Evolutionary conservation across 1,140 invertebrate species (phyloP).

Genomic region (Oncopodura yosiiana): DNA sequence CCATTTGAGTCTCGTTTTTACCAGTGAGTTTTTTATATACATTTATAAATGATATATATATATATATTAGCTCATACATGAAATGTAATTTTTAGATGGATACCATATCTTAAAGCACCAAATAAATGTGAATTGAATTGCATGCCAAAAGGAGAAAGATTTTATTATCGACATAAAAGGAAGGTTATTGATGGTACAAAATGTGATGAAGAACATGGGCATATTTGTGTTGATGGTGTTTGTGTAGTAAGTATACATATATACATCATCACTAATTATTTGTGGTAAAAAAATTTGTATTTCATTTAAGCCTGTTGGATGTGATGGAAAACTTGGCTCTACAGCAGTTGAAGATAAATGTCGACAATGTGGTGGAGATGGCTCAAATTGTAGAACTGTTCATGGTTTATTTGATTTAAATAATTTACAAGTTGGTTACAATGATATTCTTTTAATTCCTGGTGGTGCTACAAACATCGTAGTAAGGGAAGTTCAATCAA

Average conservation of each 20-base stretch:
- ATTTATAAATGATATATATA: not conserved
- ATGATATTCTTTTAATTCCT: slow-evolving; percentile 84
- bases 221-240: slow-evolving; percentile 83
- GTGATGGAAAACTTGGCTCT: slow-evolving; percentile 89
- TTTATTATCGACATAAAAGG: slow-evolving; percentile 77
- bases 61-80: too few relatives aligned
- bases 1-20: slow-evolving; percentile 66
- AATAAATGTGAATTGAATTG: slow-evolving; percentile 93
- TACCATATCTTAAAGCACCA: slow-evolving; percentile 69
- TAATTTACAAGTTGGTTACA: slow-evolving; percentile 75
- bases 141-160: slow-evolving; percentile 80
- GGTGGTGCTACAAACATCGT: slow-evolving; percentile 85
- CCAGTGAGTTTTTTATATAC: slow-evolving; percentile 49
- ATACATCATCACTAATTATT: slow-evolving; percentile 2
- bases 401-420: slow-evolving; percentile 63
- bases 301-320: slow-evolving; percentile 68
- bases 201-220: slow-evolving; percentile 68
- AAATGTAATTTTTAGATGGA: slow-evolving; percentile 59
- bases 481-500: slow-evolving; percentile 65
- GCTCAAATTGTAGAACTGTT: slow-evolving; percentile 73
- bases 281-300: not conserved
- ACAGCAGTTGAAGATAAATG: slow-evolving; percentile 78
- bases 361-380: slow-evolving; percentile 82
- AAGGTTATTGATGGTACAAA: slow-evolving; percentile 82
- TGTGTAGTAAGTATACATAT: slow-evolving; percentile 60